phyloP scores from a whole-genome alignment of 2,113 vertebrate species.

The Struthidea cinerea region DNA sequence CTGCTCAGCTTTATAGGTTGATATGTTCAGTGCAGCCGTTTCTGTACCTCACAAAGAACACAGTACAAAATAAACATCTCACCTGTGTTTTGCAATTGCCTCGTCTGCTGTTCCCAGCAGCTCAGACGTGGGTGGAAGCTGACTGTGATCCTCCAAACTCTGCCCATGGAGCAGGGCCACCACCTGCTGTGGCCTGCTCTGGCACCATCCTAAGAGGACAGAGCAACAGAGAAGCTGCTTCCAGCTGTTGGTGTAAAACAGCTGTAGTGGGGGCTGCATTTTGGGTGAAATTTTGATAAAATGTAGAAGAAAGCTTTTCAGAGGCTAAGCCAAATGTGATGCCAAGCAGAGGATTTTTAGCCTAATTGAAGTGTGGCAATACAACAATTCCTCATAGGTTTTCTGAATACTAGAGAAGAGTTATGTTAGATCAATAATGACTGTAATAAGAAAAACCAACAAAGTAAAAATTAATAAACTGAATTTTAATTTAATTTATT shows the following conservation, averaged over 20 bases:
- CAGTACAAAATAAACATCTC: background rate
- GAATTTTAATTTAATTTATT: background rate
- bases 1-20: background rate
- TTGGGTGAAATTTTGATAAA: background rate
- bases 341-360: background rate
- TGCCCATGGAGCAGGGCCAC: background rate
- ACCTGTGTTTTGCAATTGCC: background rate
- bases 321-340: background rate
- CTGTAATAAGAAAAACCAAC: background rate
- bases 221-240: background rate
- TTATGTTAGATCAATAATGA: background rate
- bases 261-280: background rate
- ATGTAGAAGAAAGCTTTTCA: background rate
- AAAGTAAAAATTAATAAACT: background rate
- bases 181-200: background rate
- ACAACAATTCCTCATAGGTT: background rate
- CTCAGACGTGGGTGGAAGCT: background rate
- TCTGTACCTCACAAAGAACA: background rate
- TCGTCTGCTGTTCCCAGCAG: background rate
- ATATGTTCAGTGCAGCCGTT: background rate
- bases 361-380: background rate
- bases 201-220: accelerated
- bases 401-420: background rate
- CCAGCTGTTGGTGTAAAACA: background rate
- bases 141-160: background rate